phyloP scores from a whole-genome alignment of 2,797 vertebrate genomes.

The Phoxinus dragarum region DNA sequence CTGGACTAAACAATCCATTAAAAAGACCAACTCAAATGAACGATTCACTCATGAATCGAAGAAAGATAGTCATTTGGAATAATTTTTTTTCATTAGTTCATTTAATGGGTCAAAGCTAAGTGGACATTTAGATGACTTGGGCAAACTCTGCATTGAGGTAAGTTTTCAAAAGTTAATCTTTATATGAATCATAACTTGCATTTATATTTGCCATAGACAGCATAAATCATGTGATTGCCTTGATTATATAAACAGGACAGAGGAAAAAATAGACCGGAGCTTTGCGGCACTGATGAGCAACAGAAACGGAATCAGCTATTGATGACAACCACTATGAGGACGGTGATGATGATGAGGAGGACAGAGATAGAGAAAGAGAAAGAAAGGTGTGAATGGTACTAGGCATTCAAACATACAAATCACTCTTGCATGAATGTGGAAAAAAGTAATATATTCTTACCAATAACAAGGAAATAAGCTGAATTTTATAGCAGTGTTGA shows the following conservation, averaged over 20 bases:
- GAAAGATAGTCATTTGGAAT: neutral
- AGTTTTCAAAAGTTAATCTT: constrained; percentile 21
- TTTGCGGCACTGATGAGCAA: constrained; percentile 27
- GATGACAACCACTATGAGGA: constrained; percentile 38
- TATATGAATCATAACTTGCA: constrained; percentile 68
- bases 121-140: constrained; percentile 8
- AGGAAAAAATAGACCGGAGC: constrained; percentile 59
- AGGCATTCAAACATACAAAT: constrained; percentile 47
- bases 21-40: neutral
- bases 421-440: constrained; percentile 37
- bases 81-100: neutral
- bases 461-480: constrained; percentile 43
- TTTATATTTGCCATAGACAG: constrained; percentile 62
- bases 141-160: neutral
- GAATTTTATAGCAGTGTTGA: neutral
- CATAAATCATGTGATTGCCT: constrained; percentile 64
- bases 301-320: constrained; percentile 48
- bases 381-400: constrained; percentile 37
- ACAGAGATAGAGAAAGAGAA: neutral
- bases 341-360: constrained; percentile 29
- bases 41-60: neutral
- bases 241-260: constrained; percentile 62
- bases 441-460: constrained; percentile 49
- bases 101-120: neutral
- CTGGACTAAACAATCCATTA: neutral